phyloP scores from a whole-genome alignment of 2,113 vertebrate genomes.

The Myxocyprinus asiaticus region DNA sequence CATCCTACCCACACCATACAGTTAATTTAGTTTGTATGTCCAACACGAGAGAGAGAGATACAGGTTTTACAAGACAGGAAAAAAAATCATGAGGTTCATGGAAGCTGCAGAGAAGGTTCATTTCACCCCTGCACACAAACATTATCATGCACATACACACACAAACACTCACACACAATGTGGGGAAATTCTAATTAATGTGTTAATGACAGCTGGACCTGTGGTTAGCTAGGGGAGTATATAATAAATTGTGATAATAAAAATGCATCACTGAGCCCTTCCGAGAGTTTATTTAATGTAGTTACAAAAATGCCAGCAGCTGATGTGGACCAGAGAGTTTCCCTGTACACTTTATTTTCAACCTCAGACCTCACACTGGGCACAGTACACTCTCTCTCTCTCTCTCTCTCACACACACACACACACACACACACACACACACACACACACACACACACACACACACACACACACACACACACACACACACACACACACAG shows the following conservation, averaged over 20 bases:
- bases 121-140: constrained; percentile 39
- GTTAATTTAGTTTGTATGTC: background rate
- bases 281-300: constrained; percentile 85
- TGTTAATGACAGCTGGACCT: constrained; percentile 85
- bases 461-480: background rate
- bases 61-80: constrained; percentile 18
- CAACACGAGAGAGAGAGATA: constrained; percentile 5
- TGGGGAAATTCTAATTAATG: constrained; percentile 85
- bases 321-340: constrained; percentile 76
- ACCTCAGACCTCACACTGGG: constrained; percentile 72
- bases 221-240: constrained; percentile 80
- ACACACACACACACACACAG: too few relatives aligned
- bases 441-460: too few relatives aligned
- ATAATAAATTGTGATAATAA: constrained; percentile 89
- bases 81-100: constrained; percentile 34
- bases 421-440: too few relatives aligned
- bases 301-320: constrained; percentile 83
- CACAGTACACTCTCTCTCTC: constrained; percentile 43
- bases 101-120: constrained; percentile 29
- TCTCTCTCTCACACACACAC: background rate
- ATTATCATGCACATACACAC: constrained; percentile 32
- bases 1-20: too few relatives aligned
- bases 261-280: constrained; percentile 84
- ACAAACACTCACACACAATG: background rate
- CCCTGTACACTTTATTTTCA: constrained; percentile 78